These are phyloP conservation scores for Homarus gammarus DNA, from an alignment of 2,888 invertebrate genomes.

Conservation along the genomic window DNA sequence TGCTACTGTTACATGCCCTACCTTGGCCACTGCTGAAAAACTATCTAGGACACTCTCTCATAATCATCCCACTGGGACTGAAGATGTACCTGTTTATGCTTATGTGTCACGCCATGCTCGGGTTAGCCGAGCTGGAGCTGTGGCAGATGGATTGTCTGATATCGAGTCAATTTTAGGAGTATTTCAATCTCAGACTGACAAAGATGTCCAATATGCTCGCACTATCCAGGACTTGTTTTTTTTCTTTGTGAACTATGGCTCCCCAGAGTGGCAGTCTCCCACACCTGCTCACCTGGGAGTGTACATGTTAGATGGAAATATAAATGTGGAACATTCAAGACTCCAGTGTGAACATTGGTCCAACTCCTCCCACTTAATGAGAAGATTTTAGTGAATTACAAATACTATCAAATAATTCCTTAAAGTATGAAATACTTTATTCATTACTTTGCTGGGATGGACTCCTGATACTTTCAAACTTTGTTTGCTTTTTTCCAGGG, in stretches of 20 bases:
- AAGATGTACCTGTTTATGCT: conserved; percentile 82
- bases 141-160: conserved; percentile 85
- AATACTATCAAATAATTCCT: too few species aligned
- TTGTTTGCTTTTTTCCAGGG: too few species aligned
- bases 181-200: conserved; percentile 79
- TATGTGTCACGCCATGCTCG: conserved; percentile 80
- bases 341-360: conserved; percentile 65
- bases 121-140: conserved; percentile 76
- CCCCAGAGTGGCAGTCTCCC: conserved; percentile 56
- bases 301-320: conserved; percentile 55
- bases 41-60: conserved; percentile 55
- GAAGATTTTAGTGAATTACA: conserved; percentile 52
- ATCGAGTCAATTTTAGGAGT: conserved; percentile 88
- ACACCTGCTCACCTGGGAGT: conserved; percentile 73
- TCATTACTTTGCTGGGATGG: too few species aligned
- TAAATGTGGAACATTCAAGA: conserved; percentile 54
- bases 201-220: conserved; percentile 50
- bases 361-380: conserved; percentile 56
- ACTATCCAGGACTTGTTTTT: conserved; percentile 72
- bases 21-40: conserved; percentile 43
- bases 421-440: too few species aligned
- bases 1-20: conserved; percentile 70
- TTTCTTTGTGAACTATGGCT: conserved; percentile 58
- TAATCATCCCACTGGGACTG: conserved; percentile 83
- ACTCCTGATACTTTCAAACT: too few species aligned